Conservation (phyloP, 2,888 invertebrate genomes). For the Cyclophora albipunctata region DNA sequence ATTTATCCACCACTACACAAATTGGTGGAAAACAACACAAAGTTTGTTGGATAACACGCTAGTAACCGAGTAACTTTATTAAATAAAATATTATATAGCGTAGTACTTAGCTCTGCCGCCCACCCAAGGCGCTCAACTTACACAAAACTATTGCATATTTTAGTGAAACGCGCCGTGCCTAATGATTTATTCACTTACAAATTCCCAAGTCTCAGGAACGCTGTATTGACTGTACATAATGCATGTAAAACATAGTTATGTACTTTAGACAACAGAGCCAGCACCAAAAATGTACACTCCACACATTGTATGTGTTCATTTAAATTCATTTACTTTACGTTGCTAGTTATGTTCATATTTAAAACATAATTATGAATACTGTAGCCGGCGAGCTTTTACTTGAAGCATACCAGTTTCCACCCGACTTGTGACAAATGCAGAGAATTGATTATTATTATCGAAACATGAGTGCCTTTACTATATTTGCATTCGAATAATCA, state of each 20-base stretch:
- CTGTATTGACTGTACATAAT: slow-evolving; percentile 62
- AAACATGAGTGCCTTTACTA: too few species aligned
- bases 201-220: slow-evolving; percentile 57
- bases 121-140: slow-evolving; percentile 64
- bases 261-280: slow-evolving; percentile 18
- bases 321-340: too few species aligned
- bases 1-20: slow-evolving; percentile 45
- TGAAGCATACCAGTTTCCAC: too few species aligned
- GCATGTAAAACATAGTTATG: slow-evolving; percentile 42
- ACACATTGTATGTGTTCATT: neutral
- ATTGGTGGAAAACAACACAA: slow-evolving; percentile 47
- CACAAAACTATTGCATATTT: slow-evolving; percentile 72
- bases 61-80: slow-evolving; percentile 54
- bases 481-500: slow-evolving; percentile 12
- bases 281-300: slow-evolving; percentile 3
- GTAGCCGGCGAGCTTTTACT: too few species aligned
- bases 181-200: slow-evolving; percentile 67
- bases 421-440: too few species aligned
- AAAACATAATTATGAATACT: too few species aligned
- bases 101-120: slow-evolving; percentile 48
- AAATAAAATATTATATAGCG: slow-evolving; percentile 64
- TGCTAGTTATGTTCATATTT: too few species aligned
- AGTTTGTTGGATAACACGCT: slow-evolving; percentile 49
- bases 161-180: slow-evolving; percentile 57
- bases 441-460: too few species aligned